Evolutionary conservation across 2,797 vertebrate species (phyloP).

Genomic region (Sebastes cheni): DNA sequence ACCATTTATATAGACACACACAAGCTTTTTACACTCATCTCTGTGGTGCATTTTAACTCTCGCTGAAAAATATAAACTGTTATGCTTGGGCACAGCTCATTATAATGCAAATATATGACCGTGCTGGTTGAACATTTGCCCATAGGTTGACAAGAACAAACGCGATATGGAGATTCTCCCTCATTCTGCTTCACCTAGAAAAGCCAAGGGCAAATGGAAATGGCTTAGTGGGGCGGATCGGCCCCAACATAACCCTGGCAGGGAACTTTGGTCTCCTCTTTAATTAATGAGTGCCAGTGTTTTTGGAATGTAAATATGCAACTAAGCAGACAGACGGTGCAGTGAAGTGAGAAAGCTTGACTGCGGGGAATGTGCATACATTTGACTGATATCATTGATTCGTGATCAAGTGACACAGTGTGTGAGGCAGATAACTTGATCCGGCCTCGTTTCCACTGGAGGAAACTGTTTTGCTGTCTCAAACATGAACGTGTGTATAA

Average conservation of each 20-base stretch:
- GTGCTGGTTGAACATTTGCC: conserved; percentile 61
- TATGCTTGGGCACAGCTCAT: conserved; percentile 60
- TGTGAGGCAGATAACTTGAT: conserved; percentile 35
- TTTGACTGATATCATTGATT: conserved; percentile 48
- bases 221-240: conserved; percentile 73
- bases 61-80: conserved; percentile 39
- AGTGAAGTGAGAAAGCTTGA: conserved; percentile 45
- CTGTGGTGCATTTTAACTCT: conserved; percentile 32
- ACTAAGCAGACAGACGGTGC: conserved; percentile 57
- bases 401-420: conserved; percentile 16
- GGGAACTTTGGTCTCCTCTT: conserved; percentile 70
- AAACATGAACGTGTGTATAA: background rate
- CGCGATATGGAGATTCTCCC: conserved; percentile 70
- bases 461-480: background rate
- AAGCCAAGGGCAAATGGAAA: conserved; percentile 77
- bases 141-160: conserved; percentile 81
- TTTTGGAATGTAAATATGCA: conserved; percentile 71
- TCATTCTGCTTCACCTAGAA: conserved; percentile 66
- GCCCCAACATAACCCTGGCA: conserved; percentile 60
- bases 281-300: conserved; percentile 73
- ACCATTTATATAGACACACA: conserved; percentile 12
- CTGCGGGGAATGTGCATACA: conserved; percentile 40
- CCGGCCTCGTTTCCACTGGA: background rate
- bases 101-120: conserved; percentile 80
- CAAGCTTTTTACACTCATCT: conserved; percentile 14